Base-by-base conservation (phyloP, 2,113 vertebrate genomes). In the Menidia beryllina region DNA sequence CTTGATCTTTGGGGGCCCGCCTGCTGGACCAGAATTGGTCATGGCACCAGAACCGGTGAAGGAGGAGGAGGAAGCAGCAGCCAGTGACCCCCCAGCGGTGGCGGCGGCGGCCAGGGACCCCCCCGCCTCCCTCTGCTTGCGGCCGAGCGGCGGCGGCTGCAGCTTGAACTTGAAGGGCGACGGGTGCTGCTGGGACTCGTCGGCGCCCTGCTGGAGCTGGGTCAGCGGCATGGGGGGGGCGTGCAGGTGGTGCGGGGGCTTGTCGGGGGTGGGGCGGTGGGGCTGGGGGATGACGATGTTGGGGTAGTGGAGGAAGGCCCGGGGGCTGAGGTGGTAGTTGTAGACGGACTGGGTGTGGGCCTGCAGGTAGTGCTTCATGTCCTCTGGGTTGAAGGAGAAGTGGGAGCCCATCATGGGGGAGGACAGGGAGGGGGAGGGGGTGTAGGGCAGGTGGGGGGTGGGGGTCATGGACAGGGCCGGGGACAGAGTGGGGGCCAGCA, bases 341-440 rank as follows among this genome's bases (percentile, higher is more conserved):
- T 96, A 97, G 56, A 97, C 96, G 5, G 95, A 96, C 92, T 97
- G 96, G 51, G 93, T 94, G 84, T 97, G 96, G 26, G 95, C 96
- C 92, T 97, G 96, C 76, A 97, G 93, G 92, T 96, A 97, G 86
- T 95, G 96, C 87, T 97, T 96, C 96, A 97, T 97, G 93, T 97
- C 96, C 88, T 97, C 96, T 0, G 95, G 92, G 90, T 94, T 97
- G 88, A 97, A 97, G 82, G 96, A 97, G 87, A 97, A 97, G 79
- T 96, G 96, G 71, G 94, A 96, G 71, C 94, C 91, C 80, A 95
- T 79, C 95, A 97, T 95, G 19, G 96, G 96, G 27, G 95, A 96
- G 49, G 95, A 94, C 47, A 97, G 76, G 23, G 95, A 95, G 54
- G 96, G 96, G 0, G 96, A 97, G 0, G 96, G 96, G 0, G 95